Conservation (phyloP, 2,888 invertebrate species). For the Trilocha varians region DNA sequence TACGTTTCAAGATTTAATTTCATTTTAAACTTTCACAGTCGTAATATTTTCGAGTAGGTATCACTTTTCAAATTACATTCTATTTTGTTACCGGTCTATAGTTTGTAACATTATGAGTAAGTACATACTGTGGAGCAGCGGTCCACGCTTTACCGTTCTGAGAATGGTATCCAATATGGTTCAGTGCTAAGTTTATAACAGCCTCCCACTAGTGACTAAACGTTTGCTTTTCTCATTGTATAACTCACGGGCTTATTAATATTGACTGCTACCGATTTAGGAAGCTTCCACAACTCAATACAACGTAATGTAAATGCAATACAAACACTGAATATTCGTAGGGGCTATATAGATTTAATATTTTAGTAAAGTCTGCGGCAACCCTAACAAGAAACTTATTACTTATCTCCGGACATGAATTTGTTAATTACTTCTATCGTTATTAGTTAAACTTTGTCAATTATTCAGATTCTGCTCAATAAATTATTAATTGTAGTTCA, state of each 20-base stretch:
- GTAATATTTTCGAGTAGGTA: background rate
- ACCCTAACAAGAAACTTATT: no score
- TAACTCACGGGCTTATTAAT: background rate
- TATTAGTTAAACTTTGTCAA: no score
- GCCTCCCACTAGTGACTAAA: slow-evolving; percentile 30
- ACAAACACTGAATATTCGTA: no score
- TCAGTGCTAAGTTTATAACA: slow-evolving; percentile 23
- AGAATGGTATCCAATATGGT: slow-evolving; percentile 29
- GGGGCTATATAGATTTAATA: no score
- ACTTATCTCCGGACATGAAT: no score
- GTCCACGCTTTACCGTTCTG: slow-evolving; percentile 24
- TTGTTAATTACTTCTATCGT: no score
- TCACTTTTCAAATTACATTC: background rate
- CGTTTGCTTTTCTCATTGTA: slow-evolving; percentile 27
- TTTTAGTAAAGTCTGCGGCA: no score
- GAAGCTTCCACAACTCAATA: no score
- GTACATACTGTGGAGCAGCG: slow-evolving; percentile 19
- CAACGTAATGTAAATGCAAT: no score
- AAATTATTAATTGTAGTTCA: no score
- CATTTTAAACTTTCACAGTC: slow-evolving; percentile 3
- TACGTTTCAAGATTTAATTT: slow-evolving; percentile 5
- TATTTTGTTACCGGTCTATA: background rate
- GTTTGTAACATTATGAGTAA: background rate
- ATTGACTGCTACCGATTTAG: background rate
- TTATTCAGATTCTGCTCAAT: no score